Base-by-base conservation (phyloP, 2,113 vertebrate species). In the Haplochromis vanheusdeni region DNA sequence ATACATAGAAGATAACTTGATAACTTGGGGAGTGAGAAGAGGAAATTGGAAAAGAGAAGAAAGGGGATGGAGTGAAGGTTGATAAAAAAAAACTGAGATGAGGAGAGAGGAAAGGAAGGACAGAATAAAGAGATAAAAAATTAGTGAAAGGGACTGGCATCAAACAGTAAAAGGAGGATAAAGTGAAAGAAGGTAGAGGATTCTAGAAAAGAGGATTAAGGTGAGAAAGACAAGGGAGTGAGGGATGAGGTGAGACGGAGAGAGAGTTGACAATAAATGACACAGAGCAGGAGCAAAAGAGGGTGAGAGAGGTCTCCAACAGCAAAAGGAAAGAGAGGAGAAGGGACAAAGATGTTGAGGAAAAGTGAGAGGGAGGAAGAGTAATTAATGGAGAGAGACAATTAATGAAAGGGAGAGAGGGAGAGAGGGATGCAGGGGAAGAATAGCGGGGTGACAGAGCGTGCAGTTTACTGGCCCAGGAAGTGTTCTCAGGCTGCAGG, bases 401-500 rank as follows among this genome's bases (percentile, higher is more conserved):
- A 83, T 68, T 84, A 89, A 70, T 79, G 60, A 87, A 68, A 86
- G 33, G 52, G 81, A 80, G 84, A 45, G 75, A 45, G 51, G 49
- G 85, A 86, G 58, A 23, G 84, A 84, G 31, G 80, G 80, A 82
- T 35, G 84, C 17, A 49, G 52, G 58, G 62, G 85, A 73, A 87
- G 89, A 91, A 92, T 87, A 51, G 84, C 16, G 85, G 91, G 89
- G 90, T 91, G 94, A 96, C 91, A 95, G 94, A 95, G 94, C 90
- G 58, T 84, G 82, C 86, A 90, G 92, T 96, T 94, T 92, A 90
- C 93, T 94, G 92, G 92, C 86, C 86, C 92, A 94, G 95, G 94
- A 95, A 94, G 95, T 94, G 93, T 94, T 95, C 94, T 94, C 90
- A 94, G 95, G 95, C 96, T 86, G 89, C 82, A 55, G 92, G 95